Percentiles rank a stretch among this genome's conserved stretches.
Conservation (phyloP, 1,140 invertebrate genomes). For the Tribolium madens region DNA sequence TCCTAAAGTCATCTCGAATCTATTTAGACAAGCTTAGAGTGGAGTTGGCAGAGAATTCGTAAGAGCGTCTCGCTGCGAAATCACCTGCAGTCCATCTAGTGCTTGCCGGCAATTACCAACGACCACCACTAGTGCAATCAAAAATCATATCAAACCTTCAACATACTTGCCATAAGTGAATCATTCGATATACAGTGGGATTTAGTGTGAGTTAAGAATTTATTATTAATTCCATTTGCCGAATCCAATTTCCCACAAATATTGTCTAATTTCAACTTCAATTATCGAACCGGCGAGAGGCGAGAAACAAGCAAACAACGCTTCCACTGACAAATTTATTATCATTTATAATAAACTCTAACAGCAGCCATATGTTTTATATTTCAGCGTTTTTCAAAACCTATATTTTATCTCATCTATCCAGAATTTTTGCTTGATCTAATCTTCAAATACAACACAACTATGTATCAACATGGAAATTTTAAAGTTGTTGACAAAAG, state of each 20-base stretch:
- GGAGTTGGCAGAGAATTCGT: constrained; percentile 44
- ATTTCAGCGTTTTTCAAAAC: not conserved
- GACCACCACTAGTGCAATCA: constrained; percentile 14
- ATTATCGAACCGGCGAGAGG: not conserved
- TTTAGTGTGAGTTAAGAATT: constrained; percentile 36
- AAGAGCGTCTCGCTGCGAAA: constrained; percentile 36
- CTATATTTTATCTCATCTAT: not conserved
- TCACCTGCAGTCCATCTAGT: constrained; percentile 45
- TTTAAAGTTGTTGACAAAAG: not conserved
- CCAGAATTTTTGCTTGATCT: not conserved
- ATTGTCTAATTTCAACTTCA: not conserved
- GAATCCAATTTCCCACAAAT: constrained; percentile 1
- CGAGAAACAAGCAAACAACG: not conserved
- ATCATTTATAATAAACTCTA: not conserved
- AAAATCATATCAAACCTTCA: constrained; percentile 19
- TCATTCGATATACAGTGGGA: constrained; percentile 38
- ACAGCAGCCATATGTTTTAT: not conserved
- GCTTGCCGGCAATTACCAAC: constrained; percentile 35
- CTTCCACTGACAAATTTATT: not conserved
- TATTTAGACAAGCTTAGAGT: constrained; percentile 48
- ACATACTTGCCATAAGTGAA: constrained; percentile 40
- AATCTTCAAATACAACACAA: not conserved
- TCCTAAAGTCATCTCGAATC: constrained; percentile 50
- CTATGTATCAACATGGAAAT: constrained; percentile 16
- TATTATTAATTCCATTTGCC: constrained; percentile 6